Conservation (phyloP, 2,797 vertebrate genomes). For the Tolypeutes matacus region DNA sequence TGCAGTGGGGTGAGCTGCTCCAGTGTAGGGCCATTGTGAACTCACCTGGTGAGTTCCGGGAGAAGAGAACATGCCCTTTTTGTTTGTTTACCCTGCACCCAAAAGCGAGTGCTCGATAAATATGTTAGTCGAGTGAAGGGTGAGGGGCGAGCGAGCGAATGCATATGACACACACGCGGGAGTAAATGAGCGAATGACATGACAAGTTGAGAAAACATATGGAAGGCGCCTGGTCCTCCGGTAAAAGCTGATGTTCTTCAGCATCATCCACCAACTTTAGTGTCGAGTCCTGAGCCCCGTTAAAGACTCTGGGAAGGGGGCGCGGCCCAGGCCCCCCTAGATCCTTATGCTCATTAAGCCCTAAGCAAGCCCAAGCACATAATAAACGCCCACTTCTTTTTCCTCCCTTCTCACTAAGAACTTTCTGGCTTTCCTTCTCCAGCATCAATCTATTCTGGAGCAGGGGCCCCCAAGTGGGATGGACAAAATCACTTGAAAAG, state of each 20-base stretch:
- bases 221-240: background rate
- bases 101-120: background rate
- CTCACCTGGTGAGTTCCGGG: fast-evolving
- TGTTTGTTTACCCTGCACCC: background rate
- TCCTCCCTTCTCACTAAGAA: background rate
- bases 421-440: no score
- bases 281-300: no score
- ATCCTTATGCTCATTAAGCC: no score
- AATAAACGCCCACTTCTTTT: background rate
- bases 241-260: background rate
- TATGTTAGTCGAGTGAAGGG: no score
- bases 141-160: no score
- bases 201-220: background rate
- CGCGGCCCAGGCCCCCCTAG: background rate
- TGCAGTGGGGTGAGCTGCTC: fast-evolving
- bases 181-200: fast-evolving
- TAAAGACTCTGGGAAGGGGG: no score
- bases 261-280: background rate
- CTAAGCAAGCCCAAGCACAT: background rate
- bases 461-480: background rate
- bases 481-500: background rate
- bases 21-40: fast-evolving
- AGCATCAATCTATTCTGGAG: background rate
- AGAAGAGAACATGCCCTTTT: fast-evolving
- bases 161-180: fast-evolving